Percentiles rank a stretch among this genome's conserved stretches.
These are phyloP conservation scores for Aleiodes testaceus DNA, from an alignment of 2,888 invertebrate genomes.

Conservation along the genomic window DNA sequence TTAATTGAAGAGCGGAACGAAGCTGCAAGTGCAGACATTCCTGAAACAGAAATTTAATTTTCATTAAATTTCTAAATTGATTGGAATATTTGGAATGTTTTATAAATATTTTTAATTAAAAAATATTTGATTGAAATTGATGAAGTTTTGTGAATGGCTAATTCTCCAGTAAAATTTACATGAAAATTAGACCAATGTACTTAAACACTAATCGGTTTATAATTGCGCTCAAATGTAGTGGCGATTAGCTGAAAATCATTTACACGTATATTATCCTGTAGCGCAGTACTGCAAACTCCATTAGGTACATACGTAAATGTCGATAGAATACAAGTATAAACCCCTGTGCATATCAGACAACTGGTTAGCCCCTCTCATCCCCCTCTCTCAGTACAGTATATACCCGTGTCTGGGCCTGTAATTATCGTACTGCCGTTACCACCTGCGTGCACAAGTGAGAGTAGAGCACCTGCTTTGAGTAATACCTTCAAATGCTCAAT, in stretches of 20 bases:
- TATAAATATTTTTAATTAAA: no score
- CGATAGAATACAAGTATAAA: conserved; percentile 33
- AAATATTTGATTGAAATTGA: background rate
- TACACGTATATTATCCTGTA: conserved; percentile 46
- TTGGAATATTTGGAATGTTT: no score
- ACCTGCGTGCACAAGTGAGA: conserved; percentile 45
- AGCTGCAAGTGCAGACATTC: no score
- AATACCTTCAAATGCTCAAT: background rate
- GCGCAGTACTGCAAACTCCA: conserved; percentile 23
- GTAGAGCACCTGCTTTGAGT: conserved; percentile 25
- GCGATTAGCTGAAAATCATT: conserved; percentile 65
- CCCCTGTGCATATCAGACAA: conserved; percentile 24
- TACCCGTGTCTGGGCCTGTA: conserved; percentile 40
- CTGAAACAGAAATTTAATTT: no score
- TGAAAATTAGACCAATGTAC: conserved; percentile 52
- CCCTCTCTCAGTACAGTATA: conserved; percentile 4
- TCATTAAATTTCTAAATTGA: no score
- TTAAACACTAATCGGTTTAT: conserved; percentile 65
- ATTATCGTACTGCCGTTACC: conserved; percentile 51
- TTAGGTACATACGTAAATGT: conserved; percentile 24
- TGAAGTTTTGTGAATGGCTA: background rate
- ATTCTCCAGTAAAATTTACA: conserved; percentile 11
- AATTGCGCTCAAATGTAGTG: conserved; percentile 64
- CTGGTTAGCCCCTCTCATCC: conserved; percentile 11
- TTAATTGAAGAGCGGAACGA: no score